A percentile compares a stretch with the other conserved stretches of the same genome.
These are phyloP conservation scores for Meriones unguiculatus DNA, from an alignment of 2,113 vertebrate genomes.

Conservation along the genomic window DNA sequence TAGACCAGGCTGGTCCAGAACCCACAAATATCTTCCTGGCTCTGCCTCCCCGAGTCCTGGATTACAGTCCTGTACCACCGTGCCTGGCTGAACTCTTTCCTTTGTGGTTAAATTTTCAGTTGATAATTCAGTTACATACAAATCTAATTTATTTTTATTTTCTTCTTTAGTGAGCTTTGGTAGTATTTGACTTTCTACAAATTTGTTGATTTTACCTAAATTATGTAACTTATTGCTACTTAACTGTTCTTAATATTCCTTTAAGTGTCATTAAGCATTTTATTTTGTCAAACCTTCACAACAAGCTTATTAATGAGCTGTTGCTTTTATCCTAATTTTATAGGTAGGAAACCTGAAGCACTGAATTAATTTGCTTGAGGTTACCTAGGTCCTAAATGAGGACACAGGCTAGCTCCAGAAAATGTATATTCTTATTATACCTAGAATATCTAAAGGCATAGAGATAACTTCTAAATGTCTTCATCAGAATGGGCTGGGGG, in stretches of 20 bases:
- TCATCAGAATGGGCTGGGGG: neutral
- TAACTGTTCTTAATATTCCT: neutral
- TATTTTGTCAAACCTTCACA: slow-evolving; percentile 38
- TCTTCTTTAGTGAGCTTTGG: slow-evolving; percentile 46
- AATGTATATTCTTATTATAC: slow-evolving; percentile 22
- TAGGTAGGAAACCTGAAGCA: neutral
- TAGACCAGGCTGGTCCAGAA: no score
- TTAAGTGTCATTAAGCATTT: slow-evolving; percentile 18
- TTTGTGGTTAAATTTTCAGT: slow-evolving; percentile 22
- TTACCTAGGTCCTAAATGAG: neutral
- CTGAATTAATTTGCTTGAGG: neutral
- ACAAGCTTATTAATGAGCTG: neutral
- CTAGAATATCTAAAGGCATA: slow-evolving; percentile 8
- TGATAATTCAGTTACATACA: neutral
- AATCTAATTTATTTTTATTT: neutral
- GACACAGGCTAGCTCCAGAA: neutral
- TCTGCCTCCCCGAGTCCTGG: no score
- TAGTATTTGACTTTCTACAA: slow-evolving; percentile 31
- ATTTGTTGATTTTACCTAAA: slow-evolving; percentile 43
- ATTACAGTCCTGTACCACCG: no score
- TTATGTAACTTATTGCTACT: slow-evolving; percentile 11
- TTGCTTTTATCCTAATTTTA: neutral
- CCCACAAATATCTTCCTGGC: no score
- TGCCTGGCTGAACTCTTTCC: neutral
- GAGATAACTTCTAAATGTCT: neutral